Conservation (phyloP, 2,113 vertebrate species). For the Antigone vipio region DNA sequence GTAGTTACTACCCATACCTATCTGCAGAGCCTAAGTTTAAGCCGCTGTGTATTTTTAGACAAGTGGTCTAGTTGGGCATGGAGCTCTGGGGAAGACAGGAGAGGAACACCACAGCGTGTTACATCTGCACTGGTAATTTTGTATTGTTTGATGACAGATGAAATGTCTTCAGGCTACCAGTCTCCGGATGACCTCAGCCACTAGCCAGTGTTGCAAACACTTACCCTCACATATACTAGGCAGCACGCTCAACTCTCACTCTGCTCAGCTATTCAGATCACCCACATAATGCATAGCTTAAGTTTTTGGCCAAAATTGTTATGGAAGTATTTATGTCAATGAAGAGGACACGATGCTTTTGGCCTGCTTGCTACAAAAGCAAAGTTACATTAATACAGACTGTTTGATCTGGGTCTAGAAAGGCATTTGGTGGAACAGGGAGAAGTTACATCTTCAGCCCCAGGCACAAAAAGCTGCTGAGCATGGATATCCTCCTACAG, state of each 20-base stretch:
- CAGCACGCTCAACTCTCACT: not conserved
- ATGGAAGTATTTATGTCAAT: not conserved
- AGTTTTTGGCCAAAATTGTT: not conserved
- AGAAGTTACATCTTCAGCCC: not conserved
- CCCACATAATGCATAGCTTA: not conserved
- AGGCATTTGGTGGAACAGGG: not conserved
- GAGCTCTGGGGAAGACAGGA: not conserved
- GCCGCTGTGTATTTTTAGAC: not conserved
- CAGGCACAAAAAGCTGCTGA: not conserved
- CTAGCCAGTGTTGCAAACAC: not conserved
- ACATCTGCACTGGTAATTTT: not conserved
- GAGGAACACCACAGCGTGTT: fast-evolving
- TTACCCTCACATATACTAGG: not conserved
- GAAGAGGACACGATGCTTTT: not conserved
- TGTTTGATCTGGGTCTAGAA: not conserved
- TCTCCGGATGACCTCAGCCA: not conserved
- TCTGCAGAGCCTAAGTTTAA: not conserved
- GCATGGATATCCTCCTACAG: not conserved
- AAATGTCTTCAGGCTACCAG: not conserved
- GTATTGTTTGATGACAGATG: not conserved
- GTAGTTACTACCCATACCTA: not conserved
- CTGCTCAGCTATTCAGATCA: not conserved
- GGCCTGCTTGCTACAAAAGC: not conserved
- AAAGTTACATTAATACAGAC: not conserved
- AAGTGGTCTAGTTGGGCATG: not conserved